Evolutionary conservation across 1,140 invertebrate species (phyloP).

Genomic region (Argopecten irradians): DNA sequence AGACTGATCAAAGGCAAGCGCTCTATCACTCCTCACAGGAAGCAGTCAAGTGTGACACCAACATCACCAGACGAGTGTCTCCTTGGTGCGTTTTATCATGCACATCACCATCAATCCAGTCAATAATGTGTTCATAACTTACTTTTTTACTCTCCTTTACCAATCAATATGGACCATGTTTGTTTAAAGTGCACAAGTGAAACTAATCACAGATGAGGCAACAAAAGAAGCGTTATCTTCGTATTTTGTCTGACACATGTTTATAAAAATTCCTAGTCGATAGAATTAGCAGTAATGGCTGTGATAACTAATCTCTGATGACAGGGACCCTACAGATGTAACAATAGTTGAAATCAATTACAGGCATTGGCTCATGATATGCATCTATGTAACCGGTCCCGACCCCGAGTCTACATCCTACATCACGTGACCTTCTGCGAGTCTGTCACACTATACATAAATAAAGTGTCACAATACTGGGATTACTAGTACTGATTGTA

Average conservation of each 20-base stretch:
- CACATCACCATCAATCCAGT: conserved; percentile 21
- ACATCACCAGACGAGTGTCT: conserved; percentile 15
- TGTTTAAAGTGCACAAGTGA: conserved; percentile 21
- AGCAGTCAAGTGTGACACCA: not conserved
- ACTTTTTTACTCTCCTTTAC: conserved; percentile 16
- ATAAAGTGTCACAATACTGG: too few relatives aligned
- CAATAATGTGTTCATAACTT: conserved; percentile 23
- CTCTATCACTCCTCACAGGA: not conserved
- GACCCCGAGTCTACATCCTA: not conserved
- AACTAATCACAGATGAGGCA: conserved; percentile 15
- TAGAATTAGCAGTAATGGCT: conserved; percentile 18
- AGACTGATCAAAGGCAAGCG: not conserved
- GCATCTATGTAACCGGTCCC: not conserved
- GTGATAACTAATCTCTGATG: conserved; percentile 17
- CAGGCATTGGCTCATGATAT: not conserved
- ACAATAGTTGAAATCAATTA: conserved; percentile 17
- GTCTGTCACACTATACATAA: not conserved
- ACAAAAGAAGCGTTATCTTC: conserved; percentile 11
- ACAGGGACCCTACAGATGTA: not conserved
- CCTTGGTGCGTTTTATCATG: conserved; percentile 8
- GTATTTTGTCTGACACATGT: conserved; percentile 14
- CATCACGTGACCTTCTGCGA: not conserved
- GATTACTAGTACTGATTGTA: too few relatives aligned
- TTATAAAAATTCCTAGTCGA: not conserved
- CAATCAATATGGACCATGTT: conserved; percentile 8